These are phyloP conservation scores for Gasterosteus nipponicus DNA, from an alignment of 2,113 vertebrate genomes.

Conservation along the genomic window DNA sequence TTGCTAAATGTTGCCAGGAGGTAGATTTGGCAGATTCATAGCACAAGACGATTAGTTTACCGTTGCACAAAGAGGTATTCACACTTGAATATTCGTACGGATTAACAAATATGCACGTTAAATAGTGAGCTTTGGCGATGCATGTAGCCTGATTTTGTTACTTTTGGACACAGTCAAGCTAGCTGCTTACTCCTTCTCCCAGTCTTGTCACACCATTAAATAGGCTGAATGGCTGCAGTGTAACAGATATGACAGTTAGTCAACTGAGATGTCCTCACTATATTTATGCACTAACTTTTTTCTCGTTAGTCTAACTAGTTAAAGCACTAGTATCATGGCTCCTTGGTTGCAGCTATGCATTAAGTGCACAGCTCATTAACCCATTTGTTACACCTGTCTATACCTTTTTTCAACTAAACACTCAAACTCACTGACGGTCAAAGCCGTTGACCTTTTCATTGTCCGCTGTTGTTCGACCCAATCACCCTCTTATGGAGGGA, in stretches of 20 bases:
- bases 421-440: conserved; percentile 44
- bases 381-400: conserved; percentile 46
- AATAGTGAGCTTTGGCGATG: not conserved
- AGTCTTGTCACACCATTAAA: too few species aligned
- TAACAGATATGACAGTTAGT: too few species aligned
- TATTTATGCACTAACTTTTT: too few species aligned
- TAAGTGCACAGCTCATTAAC: conserved; percentile 39
- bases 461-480: conserved; percentile 41
- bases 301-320: too few species aligned
- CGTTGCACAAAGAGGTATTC: not conserved
- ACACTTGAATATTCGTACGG: not conserved
- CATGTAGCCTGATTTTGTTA: not conserved
- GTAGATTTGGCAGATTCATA: not conserved
- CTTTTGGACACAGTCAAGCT: too few species aligned
- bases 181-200: too few species aligned
- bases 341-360: not conserved
- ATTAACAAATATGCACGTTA: not conserved
- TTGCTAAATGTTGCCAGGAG: not conserved
- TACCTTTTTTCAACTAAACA: conserved; percentile 57
- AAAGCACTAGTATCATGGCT: conserved; percentile 16
- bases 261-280: too few species aligned
- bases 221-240: too few species aligned
- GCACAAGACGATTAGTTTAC: not conserved
- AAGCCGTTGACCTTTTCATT: conserved; percentile 42
- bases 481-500: conserved; percentile 1